Evolutionary conservation across 2,113 vertebrate genomes (phyloP).

Genomic region (Phodopus roborovskii): DNA sequence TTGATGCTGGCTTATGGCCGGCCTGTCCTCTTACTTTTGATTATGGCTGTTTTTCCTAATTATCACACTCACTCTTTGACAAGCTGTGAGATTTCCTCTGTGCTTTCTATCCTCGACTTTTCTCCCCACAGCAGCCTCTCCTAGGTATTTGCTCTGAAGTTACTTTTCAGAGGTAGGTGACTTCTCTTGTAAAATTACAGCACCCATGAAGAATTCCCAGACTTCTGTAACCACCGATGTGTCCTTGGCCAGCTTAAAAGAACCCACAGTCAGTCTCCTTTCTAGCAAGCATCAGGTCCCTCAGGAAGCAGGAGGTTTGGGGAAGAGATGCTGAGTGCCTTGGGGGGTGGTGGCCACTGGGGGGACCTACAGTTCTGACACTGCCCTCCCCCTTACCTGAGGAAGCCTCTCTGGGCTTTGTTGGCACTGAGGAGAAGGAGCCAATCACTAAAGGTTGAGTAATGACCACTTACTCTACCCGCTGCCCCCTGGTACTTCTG

Average conservation of each 20-base stretch:
- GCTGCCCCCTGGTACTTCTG: background rate
- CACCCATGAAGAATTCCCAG: background rate
- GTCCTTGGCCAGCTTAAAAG: background rate
- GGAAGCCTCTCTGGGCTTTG: background rate
- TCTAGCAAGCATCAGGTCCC: background rate
- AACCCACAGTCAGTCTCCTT: accelerated
- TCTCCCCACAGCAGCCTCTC: background rate
- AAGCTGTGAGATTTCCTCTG: slow-evolving; percentile 1
- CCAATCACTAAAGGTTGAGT: background rate
- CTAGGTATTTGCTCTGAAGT: background rate
- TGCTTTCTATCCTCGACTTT: background rate
- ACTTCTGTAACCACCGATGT: background rate
- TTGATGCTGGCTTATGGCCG: background rate
- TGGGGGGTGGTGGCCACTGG: background rate
- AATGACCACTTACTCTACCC: background rate
- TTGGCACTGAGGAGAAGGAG: background rate
- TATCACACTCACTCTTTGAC: slow-evolving; percentile 11
- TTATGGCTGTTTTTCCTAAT: background rate
- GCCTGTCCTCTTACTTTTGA: slow-evolving; percentile 9
- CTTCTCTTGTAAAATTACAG: background rate
- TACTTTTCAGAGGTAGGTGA: background rate
- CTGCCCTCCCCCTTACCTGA: too few relatives aligned
- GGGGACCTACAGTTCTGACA: background rate
- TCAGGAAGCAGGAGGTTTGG: background rate
- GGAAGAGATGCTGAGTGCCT: background rate